These are phyloP conservation scores for Galerucella nymphaeae DNA, from an alignment of 2,888 invertebrate genomes.

Conservation along the genomic window DNA sequence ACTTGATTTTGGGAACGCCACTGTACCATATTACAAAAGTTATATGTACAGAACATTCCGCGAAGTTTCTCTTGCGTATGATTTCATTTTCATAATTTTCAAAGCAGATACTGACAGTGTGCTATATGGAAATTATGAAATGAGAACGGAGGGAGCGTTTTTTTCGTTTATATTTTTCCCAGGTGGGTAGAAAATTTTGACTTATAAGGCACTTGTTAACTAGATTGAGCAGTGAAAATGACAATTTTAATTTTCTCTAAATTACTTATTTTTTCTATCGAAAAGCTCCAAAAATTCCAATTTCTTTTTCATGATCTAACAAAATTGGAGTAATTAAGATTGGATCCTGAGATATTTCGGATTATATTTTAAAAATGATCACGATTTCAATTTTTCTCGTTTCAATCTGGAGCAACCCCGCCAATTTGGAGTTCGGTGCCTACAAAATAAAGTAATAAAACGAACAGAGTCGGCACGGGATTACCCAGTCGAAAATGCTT, in stretches of 20 bases:
- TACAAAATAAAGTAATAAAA: conserved; percentile 14
- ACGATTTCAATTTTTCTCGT: not conserved
- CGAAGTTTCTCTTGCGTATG: conserved; percentile 47
- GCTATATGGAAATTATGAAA: not conserved
- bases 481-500: not conserved
- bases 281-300: not conserved
- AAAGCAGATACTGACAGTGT: conserved; percentile 8
- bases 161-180: too few relatives aligned
- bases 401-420: conserved; percentile 14
- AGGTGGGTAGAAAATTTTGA: too few relatives aligned
- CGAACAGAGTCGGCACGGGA: not conserved
- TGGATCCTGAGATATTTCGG: conserved; percentile 11
- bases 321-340: conserved; percentile 19
- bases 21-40: not conserved
- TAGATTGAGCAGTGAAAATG: not conserved
- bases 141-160: not conserved
- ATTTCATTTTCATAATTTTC: conserved; percentile 53
- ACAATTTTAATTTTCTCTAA: not conserved
- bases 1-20: not conserved
- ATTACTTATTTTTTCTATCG: not conserved
- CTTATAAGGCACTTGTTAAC: too few relatives aligned
- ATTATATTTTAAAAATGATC: conserved; percentile 16
- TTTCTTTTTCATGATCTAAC: not conserved
- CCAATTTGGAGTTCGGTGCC: not conserved
- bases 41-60: conserved; percentile 48